These are phyloP conservation scores for Anoplolepis gracilipes DNA, from an alignment of 1,140 invertebrate genomes.

Conservation along the genomic window DNA sequence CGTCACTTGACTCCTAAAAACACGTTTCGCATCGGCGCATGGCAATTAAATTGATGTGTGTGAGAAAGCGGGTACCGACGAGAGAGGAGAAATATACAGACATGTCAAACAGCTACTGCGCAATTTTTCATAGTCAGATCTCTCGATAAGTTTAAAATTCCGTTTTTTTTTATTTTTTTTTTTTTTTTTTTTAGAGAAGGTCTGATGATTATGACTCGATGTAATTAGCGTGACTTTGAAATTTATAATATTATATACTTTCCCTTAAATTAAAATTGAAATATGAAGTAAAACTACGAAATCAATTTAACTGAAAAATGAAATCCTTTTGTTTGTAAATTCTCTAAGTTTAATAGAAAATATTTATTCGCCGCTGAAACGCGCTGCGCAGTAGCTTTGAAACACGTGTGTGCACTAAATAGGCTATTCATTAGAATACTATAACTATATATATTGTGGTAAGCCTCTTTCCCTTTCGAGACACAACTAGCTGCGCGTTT, in stretches of 20 bases:
- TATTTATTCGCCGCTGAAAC: neutral
- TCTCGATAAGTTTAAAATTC: neutral
- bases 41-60: slow-evolving; percentile 62
- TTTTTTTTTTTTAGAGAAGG: neutral
- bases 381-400: slow-evolving; percentile 28
- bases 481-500: neutral
- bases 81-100: slow-evolving; percentile 7
- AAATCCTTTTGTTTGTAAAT: neutral
- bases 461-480: slow-evolving; percentile 27
- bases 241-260: neutral
- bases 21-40: slow-evolving; percentile 61
- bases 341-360: too few relatives aligned
- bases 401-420: slow-evolving; percentile 34
- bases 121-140: neutral
- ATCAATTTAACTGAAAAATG: neutral
- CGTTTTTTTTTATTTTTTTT: too few relatives aligned
- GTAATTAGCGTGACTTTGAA: neutral
- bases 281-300: neutral
- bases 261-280: too few relatives aligned
- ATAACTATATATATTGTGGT: neutral
- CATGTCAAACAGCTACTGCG: neutral
- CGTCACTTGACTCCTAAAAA: slow-evolving; percentile 59
- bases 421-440: slow-evolving; percentile 34
- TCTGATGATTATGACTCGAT: neutral
- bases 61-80: slow-evolving; percentile 50